phyloP scores from a whole-genome alignment of 2,888 invertebrate genomes.

The Parnassius glacialis region DNA sequence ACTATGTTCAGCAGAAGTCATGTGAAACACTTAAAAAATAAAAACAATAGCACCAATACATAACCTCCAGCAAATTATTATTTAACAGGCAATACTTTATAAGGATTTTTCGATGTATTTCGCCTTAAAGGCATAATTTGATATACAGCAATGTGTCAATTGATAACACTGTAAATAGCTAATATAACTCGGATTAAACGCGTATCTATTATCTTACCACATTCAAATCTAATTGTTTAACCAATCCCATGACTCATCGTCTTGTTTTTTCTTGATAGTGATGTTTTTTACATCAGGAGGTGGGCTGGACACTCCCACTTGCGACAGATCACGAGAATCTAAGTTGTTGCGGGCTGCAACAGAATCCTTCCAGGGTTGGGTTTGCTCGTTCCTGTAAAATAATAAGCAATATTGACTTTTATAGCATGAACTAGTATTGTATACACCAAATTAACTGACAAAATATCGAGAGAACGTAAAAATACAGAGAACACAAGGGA shows the following conservation, averaged over 20 bases:
- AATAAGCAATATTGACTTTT: background rate
- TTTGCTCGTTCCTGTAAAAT: slow-evolving; percentile 60
- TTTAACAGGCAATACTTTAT: too few relatives aligned
- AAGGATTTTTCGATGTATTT: background rate
- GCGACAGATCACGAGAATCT: slow-evolving; percentile 62
- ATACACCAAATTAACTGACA: too few relatives aligned
- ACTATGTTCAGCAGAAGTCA: background rate
- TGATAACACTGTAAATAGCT: background rate
- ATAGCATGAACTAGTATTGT: too few relatives aligned
- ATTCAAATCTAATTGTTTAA: slow-evolving; percentile 49
- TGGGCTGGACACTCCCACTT: slow-evolving; percentile 62
- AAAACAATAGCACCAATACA: background rate
- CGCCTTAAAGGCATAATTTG: background rate
- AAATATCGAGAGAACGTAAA: too few relatives aligned
- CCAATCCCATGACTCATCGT: slow-evolving; percentile 71
- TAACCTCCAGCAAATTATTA: background rate
- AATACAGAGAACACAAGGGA: too few relatives aligned
- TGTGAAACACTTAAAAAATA: background rate
- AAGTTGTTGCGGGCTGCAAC: slow-evolving; percentile 63
- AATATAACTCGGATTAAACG: background rate
- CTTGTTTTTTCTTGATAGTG: slow-evolving; percentile 50
- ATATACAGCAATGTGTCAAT: background rate
- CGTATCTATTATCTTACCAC: slow-evolving; percentile 4
- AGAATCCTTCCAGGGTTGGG: slow-evolving; percentile 63
- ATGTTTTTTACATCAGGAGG: slow-evolving; percentile 61